These are phyloP conservation scores for Helogale parvula DNA, from an alignment of 2,113 vertebrate genomes.

Conservation along the genomic window DNA sequence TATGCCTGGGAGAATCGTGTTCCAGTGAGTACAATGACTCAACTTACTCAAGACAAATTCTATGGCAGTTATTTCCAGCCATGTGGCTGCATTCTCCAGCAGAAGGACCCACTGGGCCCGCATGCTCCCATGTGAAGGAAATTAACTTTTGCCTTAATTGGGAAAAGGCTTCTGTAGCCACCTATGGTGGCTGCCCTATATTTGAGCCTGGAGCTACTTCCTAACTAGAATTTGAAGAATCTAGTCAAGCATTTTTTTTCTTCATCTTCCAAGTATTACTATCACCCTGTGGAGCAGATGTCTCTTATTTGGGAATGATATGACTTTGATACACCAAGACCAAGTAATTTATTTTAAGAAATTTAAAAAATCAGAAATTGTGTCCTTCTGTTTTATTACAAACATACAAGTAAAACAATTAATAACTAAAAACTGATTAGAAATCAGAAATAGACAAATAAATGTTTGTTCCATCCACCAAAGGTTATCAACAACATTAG, in stretches of 20 bases:
- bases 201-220: background rate
- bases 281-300: background rate
- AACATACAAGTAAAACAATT: background rate
- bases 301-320: background rate
- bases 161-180: background rate
- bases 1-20: background rate
- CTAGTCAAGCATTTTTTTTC: background rate
- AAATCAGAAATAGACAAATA: background rate
- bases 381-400: background rate
- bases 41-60: background rate
- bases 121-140: background rate
- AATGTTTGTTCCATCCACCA: background rate
- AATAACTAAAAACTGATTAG: background rate
- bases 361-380: slow-evolving; percentile 8
- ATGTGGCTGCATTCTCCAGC: background rate
- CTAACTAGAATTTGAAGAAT: slow-evolving; percentile 24
- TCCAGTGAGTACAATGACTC: background rate
- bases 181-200: background rate
- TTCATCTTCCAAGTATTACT: background rate
- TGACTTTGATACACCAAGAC: background rate
- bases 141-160: background rate
- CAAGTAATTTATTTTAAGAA: slow-evolving; percentile 1
- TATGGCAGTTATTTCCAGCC: background rate
- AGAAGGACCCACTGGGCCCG: background rate
- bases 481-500: background rate